Base-by-base conservation (phyloP, 1,140 invertebrate genomes). In the Oreohelix idahoensis region DNA sequence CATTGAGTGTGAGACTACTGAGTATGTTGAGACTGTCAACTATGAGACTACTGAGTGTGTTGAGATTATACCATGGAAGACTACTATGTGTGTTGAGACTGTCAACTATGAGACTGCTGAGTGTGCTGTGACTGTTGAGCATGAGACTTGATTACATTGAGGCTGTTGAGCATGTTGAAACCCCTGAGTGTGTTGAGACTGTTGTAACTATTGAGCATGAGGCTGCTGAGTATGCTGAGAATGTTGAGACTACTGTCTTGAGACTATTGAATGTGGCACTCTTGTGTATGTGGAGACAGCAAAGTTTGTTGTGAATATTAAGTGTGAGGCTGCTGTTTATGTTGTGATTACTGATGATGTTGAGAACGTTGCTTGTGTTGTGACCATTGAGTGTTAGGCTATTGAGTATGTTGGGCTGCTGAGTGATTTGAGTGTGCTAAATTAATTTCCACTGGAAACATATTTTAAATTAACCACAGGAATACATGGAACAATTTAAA, bases 41-140 rank as follows among this genome's bases (percentile, higher is more conserved):
- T 76, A 39, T 76, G 74, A 39, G 74, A 49, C 36, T 74, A 35
- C 42, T 23, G 36, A n/a, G n/a, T n/a, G 71, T 74, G 71, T 23
- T 74, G 20, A 39, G 35, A 23, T 23, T 32, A 42, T 32, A 35
- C 42, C 35, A 39, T 26, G n/a, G 71, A 39, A 42, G 26, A 36
- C 36, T 36, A 11, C n/a, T 5, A 35, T n/a, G 39, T 29, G 32
- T 42, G 1, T n/a, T n/a, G n/a, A n/a, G n/a, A n/a, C n/a, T n/a
- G n/a, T n/a, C n/a, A n/a, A n/a, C n/a, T n/a, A 58, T 39, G 58
- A 45, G 38, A 29, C 36, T 51, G 63, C 29, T 42, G 39, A 20
- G 36, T 26, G 35, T 79, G 1, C 36, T 63, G 51, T 10, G 45
- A 49, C 45, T 49, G 45, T 17, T 49, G 45, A 49, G 45, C 17